Base-by-base conservation (phyloP, 2,113 vertebrate species). In the Catharus fuscescens region DNA sequence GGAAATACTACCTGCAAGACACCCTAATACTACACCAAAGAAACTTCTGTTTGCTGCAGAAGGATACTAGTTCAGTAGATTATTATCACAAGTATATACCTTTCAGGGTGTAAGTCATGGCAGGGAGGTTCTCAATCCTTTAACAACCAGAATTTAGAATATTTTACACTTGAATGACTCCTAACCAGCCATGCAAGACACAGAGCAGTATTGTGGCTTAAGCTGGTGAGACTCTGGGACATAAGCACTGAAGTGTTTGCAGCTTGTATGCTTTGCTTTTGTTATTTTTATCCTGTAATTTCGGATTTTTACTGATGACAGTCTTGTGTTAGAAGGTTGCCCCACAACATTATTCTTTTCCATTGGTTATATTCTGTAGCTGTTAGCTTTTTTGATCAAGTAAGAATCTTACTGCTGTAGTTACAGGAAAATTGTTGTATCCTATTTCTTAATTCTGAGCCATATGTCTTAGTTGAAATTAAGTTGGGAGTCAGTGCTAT, bases 141-240 rank as follows among this genome's bases (percentile, higher is more conserved):
- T 98, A 96, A 95, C 92, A 97, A 96, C 78, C 62, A 92, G 94
- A 97, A 97, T 97, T 98, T 96, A 96, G 93, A 96, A 94, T 97
- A 97, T 98, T 98, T 98, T 91, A 95, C 93, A 94, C 86, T 82
- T 90, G 94, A 98, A 88, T 97, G 96, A 93, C 82, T 97, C 74
- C 87, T 96, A 96, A 94, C 64, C 78, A 79, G 90, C 95, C 80
- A 3, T 94, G 91, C 93, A 95, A 97, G 90, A 93, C 93, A 94
- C 92, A 87, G 84, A 92, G 90, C 47, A 28, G 59, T 97, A 89
- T 96, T 92, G 62, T 83, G 85, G 64, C 52, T 90, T 94, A 26
- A 74, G 69, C 65, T 91, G 94, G 31, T 95, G 61, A 90, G 50
- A 91, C 90, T 80, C 74, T 65, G 57, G 61, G 90, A 36, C 44